A percentile compares a stretch with the other conserved stretches of the same genome.
These are phyloP conservation scores for Leptopilina myrica DNA, from an alignment of 2,888 invertebrate species.

Conservation along the genomic window DNA sequence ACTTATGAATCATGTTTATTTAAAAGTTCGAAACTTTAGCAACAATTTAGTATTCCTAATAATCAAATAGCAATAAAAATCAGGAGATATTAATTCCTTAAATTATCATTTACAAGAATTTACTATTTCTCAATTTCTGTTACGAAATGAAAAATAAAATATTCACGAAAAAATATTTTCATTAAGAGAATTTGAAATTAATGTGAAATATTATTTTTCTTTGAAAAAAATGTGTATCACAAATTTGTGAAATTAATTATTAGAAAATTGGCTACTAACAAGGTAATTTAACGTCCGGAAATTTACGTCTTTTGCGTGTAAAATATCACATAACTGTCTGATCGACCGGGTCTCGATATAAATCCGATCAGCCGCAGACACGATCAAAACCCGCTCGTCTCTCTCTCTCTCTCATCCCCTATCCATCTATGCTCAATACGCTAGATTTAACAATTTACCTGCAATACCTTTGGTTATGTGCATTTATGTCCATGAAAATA, in stretches of 20 bases:
- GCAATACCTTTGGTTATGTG: slow-evolving; percentile 53
- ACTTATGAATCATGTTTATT: no score
- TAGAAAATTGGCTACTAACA: neutral
- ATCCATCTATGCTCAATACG: slow-evolving; percentile 48
- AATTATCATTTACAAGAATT: no score
- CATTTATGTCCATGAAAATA: slow-evolving; percentile 16
- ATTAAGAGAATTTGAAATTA: no score
- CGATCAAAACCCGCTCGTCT: slow-evolving; percentile 46
- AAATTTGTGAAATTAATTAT: neutral
- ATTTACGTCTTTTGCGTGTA: slow-evolving; percentile 47
- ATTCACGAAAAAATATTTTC: no score
- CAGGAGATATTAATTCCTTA: no score
- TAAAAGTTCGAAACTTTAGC: no score
- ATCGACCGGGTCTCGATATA: slow-evolving; percentile 51
- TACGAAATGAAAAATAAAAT: no score
- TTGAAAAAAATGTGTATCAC: no score
- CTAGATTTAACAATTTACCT: slow-evolving; percentile 62
- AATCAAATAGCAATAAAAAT: no score
- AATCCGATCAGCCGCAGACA: slow-evolving; percentile 60
- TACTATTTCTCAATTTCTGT: no score
- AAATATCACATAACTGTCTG: slow-evolving; percentile 49
- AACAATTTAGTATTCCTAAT: no score
- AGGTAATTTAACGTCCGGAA: slow-evolving; percentile 1
- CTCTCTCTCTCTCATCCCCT: slow-evolving; percentile 30
- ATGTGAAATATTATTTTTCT: no score